These are phyloP conservation scores for Pyralis farinalis DNA, from an alignment of 2,888 invertebrate species.

Conservation along the genomic window DNA sequence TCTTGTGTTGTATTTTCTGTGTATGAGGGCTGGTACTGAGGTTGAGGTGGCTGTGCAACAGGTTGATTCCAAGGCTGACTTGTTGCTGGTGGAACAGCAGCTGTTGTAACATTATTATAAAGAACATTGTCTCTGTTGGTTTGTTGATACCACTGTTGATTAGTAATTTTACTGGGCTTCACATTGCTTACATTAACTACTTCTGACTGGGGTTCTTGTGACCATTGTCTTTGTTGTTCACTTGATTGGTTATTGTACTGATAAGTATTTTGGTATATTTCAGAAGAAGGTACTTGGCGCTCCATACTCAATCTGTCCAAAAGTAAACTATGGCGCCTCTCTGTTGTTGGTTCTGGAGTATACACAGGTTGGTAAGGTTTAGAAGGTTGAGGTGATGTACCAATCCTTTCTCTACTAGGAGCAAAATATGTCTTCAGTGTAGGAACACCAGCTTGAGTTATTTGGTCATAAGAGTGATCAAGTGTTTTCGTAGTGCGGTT, in stretches of 20 bases:
- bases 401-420: constrained; percentile 52
- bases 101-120: constrained; percentile 46
- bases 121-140: constrained; percentile 46
- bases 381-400: constrained; percentile 49
- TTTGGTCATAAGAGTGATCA: constrained; percentile 59
- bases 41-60: constrained; percentile 26
- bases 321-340: constrained; percentile 67
- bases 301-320: constrained; percentile 68
- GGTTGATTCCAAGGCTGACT: constrained; percentile 40
- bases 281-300: constrained; percentile 58
- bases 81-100: constrained; percentile 31
- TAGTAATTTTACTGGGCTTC: constrained; percentile 67
- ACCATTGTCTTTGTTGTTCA: constrained; percentile 54
- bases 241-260: constrained; percentile 44
- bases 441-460: constrained; percentile 53
- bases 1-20: constrained; percentile 43
- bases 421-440: constrained; percentile 62
- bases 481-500: constrained; percentile 68
- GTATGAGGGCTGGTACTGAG: constrained; percentile 35
- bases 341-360: constrained; percentile 47
- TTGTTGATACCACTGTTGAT: constrained; percentile 72
- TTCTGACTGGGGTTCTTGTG: constrained; percentile 67
- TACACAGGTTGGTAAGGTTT: constrained; percentile 58
- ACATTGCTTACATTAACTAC: constrained; percentile 66
- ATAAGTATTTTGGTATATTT: constrained; percentile 55